Base-by-base conservation (phyloP, 2,113 vertebrate species). In the Perognathus longimembris region DNA sequence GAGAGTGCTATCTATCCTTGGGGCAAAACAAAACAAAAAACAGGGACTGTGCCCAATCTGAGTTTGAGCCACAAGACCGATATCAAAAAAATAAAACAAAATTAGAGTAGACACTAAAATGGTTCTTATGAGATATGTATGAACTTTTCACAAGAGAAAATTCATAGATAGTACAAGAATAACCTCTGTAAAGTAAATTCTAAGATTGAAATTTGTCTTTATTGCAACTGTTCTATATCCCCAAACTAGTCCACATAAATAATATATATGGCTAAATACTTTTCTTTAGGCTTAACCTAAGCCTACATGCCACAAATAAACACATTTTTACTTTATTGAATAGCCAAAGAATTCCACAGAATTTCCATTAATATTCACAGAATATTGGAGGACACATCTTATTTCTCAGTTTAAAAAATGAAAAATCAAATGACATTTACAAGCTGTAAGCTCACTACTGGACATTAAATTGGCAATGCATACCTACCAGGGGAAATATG, bases 371-470 rank as follows among this genome's bases (percentile, higher is more conserved):
- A 92, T 88, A 93, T 76, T 88, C 26, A 82, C 5, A 50, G 69
- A 73, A 54, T 89, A 92, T 57, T 81, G 3, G 82, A 92, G 85
- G 78, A 66, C 24, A 54, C 3, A 71, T 89, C 89, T 85, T 86
- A 75, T 87, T 91, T 95, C 45, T 89, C 34, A 45, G 32, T 81
- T 88, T 89, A 74, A 93, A 92, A 94, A 80, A 21, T 64, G 18
- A 90, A 91, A 54, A 89, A n/a, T 85, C 88, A 64, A 76, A 85
- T 85, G 54, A 88, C 40, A 79, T 89, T 81, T 92, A 81, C 87
- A 30, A 92, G 36, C 42, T 80, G 63, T 79, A 80, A 94, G 10
- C 40, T 92, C 26, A 38, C 18, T 74, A 34, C 24, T 76, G 11
- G 75, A 67, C 78, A 90, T 14, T 90, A 30, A 85, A 75, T 81